Base-by-base conservation (phyloP, 2,888 invertebrate species). In the Ormyrus thymus region DNA sequence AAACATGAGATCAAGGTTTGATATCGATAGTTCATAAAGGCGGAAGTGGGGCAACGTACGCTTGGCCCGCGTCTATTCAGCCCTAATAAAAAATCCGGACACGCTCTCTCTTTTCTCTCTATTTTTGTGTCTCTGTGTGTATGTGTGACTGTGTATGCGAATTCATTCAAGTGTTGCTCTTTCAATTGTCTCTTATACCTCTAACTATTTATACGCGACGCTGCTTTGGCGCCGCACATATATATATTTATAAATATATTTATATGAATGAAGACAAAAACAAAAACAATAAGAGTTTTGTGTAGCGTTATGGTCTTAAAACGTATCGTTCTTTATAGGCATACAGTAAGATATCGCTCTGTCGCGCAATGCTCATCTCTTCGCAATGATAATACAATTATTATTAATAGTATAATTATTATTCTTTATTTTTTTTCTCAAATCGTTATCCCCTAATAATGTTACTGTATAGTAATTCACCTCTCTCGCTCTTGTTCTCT, bases 1-100 rank as follows among this genome's bases (percentile, higher is more conserved):
- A 83, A 86, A 86, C 84, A 88, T 88, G 89, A 89, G 89, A 89
- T 89, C 89, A 89, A 89, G 84, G 86, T 87, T 88, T 87, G 85
- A 87, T 86, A 86, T 85, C 83, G 82, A 86, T 84, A 86, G 83
- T 84, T 84, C 81, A 81, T 82, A 81, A 83, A 84, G 82, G 82
- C 83, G 83, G 81, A 84, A 84, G 82, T 84, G 64, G 58, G 73
- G 55, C 78, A 55, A 64, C 72, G 51, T 66, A 75, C 78, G 73
- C 72, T 48, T 61, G 46, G 71, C 78, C 76, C 72, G 70, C 51
- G 66, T 80, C n/a, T 65, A 69, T 64, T 76, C 59, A 80, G 68
- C 82, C 78, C 72, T 80, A 74, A 79, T 79, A 76, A 69, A 76
- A 71, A 77, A 71, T 80, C 53, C 69, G 76, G 78, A 81, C 81